These are phyloP conservation scores for Oreochromis niloticus DNA, from an alignment of 2,113 vertebrate species.

Conservation along the genomic window DNA sequence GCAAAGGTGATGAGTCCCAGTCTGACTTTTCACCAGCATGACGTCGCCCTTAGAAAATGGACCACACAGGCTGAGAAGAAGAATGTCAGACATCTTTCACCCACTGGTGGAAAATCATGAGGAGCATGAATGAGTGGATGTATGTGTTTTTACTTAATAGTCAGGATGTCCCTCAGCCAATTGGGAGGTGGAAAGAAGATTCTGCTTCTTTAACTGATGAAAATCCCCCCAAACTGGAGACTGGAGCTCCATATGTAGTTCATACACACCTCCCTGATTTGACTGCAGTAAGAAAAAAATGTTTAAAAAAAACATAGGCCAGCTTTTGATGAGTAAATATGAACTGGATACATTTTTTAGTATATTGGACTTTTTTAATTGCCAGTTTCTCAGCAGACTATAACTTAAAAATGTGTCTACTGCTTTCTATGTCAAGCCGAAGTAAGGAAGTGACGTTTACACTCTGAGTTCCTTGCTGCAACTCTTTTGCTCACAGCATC, in stretches of 20 bases:
- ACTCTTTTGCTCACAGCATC: background rate
- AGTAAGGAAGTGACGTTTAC: background rate
- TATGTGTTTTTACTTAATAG: background rate
- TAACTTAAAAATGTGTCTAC: background rate
- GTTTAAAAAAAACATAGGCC: background rate
- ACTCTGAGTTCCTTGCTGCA: background rate
- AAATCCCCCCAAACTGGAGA: background rate
- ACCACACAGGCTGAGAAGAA: background rate
- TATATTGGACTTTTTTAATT: background rate
- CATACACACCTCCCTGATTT: background rate
- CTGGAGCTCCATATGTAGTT: background rate
- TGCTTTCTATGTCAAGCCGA: background rate
- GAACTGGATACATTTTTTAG: background rate
- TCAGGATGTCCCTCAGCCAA: background rate
- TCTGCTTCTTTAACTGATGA: background rate
- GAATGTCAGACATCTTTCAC: background rate
- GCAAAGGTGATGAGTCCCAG: background rate
- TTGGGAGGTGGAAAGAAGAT: background rate
- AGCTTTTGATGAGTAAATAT: background rate
- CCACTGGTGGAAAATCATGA: background rate
- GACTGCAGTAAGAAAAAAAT: background rate
- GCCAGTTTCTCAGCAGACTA: background rate
- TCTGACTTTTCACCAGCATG: background rate
- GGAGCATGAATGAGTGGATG: background rate
- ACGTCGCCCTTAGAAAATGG: background rate